Conservation (phyloP, 2,113 vertebrate species). For the Corydoras sp. region DNA sequence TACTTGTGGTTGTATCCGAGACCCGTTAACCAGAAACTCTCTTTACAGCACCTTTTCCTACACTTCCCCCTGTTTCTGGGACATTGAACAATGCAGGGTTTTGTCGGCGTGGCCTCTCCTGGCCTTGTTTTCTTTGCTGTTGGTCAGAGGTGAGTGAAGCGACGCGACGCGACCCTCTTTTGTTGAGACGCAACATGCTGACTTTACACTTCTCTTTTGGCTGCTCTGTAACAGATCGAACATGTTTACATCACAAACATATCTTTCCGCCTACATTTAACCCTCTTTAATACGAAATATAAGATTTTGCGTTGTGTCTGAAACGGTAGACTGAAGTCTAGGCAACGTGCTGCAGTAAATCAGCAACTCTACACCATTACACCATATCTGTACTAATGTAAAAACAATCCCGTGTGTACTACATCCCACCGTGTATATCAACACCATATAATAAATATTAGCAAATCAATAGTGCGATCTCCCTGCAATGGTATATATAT, state of each 20-base stretch:
- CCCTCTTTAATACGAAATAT: too few relatives aligned
- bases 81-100: slow-evolving; percentile 32
- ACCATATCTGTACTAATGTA: too few relatives aligned
- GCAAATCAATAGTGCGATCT: too few relatives aligned
- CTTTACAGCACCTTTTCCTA: background rate
- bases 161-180: slow-evolving; percentile 40
- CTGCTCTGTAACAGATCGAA: background rate
- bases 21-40: background rate
- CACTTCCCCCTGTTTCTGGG: background rate
- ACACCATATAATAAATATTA: too few relatives aligned
- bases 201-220: slow-evolving; percentile 11
- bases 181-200: slow-evolving; percentile 37
- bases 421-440: too few relatives aligned
- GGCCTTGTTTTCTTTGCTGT: slow-evolving; percentile 51
- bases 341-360: too few relatives aligned
- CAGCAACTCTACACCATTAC: too few relatives aligned
- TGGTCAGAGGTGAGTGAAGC: slow-evolving; percentile 59
- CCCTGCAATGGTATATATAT: too few relatives aligned
- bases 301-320: too few relatives aligned
- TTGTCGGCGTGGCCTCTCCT: slow-evolving; percentile 43
- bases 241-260: background rate
- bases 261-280: too few relatives aligned
- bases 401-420: too few relatives aligned
- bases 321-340: too few relatives aligned
- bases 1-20: background rate